phyloP scores from a whole-genome alignment of 2,888 invertebrate species.

The Anthrax anthrax region DNA sequence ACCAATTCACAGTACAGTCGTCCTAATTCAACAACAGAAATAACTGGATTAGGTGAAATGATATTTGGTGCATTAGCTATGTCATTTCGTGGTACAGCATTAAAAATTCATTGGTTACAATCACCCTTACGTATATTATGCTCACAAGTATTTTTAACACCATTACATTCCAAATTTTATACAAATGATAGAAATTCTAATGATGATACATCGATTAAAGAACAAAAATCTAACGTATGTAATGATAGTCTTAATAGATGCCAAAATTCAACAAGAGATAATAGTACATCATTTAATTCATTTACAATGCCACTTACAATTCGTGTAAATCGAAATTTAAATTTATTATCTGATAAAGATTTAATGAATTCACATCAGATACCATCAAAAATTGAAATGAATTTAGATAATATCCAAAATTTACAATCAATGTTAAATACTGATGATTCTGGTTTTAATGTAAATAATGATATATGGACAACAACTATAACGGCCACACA shows the following conservation, averaged over 20 bases:
- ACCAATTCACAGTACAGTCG: slow-evolving; percentile 45
- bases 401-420: slow-evolving; percentile 1
- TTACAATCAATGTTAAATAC: slow-evolving; percentile 12
- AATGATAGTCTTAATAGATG: background rate
- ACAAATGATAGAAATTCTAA: too few species aligned
- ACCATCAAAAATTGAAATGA: slow-evolving; percentile 14
- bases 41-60: slow-evolving; percentile 72
- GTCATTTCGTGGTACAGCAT: slow-evolving; percentile 73
- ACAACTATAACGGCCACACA: too few species aligned
- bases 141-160: slow-evolving; percentile 47
- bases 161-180: slow-evolving; percentile 19
- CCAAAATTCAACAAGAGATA: background rate
- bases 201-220: too few species aligned
- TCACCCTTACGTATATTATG: slow-evolving; percentile 39
- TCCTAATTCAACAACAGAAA: slow-evolving; percentile 43
- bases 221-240: too few species aligned
- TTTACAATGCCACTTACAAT: slow-evolving; percentile 25
- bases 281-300: slow-evolving; percentile 27
- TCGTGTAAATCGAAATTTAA: slow-evolving; percentile 15
- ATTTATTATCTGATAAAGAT: slow-evolving; percentile 3
- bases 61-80: slow-evolving; percentile 83
- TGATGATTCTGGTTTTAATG: slow-evolving; percentile 31
- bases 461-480: too few species aligned
- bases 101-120: slow-evolving; percentile 51
- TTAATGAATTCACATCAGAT: slow-evolving; percentile 22